These are phyloP conservation scores for Trididemnum nubilum DNA, from an alignment of 23 tunicate genomes.

Conservation along the genomic window DNA sequence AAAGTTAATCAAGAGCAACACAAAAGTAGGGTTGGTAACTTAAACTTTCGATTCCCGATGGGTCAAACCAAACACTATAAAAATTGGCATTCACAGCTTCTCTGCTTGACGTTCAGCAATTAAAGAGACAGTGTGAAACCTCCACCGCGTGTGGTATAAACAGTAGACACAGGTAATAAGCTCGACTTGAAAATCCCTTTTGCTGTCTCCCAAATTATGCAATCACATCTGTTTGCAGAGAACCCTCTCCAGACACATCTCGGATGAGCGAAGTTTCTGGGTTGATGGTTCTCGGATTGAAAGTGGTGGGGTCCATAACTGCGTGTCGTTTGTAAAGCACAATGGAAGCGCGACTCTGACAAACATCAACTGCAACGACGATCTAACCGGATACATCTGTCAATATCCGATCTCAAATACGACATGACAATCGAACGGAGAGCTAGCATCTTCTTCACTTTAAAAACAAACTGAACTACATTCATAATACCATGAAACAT, in stretches of 20 bases:
- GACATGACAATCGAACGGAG: not conserved
- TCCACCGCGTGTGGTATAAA: not conserved
- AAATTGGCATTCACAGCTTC: too few species aligned
- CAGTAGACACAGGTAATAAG: too few species aligned
- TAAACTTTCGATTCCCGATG: too few species aligned
- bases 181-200: too few species aligned
- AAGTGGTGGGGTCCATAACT: not conserved
- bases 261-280: not conserved
- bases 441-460: not conserved
- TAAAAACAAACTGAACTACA: too few species aligned
- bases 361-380: not conserved
- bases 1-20: too few species aligned
- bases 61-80: too few species aligned
- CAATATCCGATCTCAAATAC: not conserved
- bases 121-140: not conserved
- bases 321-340: not conserved
- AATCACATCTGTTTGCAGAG: not conserved
- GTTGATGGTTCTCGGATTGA: not conserved
- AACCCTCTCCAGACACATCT: not conserved
- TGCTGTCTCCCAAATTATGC: not conserved
- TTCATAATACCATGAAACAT: too few species aligned
- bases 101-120: too few species aligned
- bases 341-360: not conserved
- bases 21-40: too few species aligned
- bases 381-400: constrained; percentile 14